Evolutionary conservation across 2,797 vertebrate genomes (phyloP), one percentile per base, ranked within the genome.

Genomic region (Thamnophis elegans): DNA sequence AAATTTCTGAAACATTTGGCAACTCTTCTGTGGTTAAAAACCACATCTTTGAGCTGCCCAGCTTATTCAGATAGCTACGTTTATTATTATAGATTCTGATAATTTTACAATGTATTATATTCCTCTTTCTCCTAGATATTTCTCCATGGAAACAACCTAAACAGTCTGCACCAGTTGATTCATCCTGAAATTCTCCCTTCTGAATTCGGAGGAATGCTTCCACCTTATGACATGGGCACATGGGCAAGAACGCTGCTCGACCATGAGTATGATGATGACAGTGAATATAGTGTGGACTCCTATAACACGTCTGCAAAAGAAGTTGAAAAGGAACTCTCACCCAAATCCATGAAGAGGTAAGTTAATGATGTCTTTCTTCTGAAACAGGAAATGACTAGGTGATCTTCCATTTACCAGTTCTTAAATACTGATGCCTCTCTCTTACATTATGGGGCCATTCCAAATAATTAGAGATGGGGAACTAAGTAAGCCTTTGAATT

Each of bases 81-180:
- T 60, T 58, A 59, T 4, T 53, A 25, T 9, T 4, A 92, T 5
- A 89, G n/a, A 59, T 88, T 93, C n/a, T 0, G 12, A 28, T 73
- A 2, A n/a, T 65, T 10, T 55, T 11, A 26, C 88, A 91, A 85
- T 88, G 1, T 5, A 6, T 94, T 32, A 3, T 0, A 20, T 91
- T 59, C 95, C 25, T 78, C 94, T 95, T 92, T 65, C n/a, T 18
- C 89, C 96, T 82, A 99, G 99, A 99, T 99, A 98, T 99, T 99
- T 97, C 98, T 99, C 97, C 99, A 99, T 87, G 99, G 99, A 11
- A 99, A 99, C 97, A 99, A 99, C 96, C 98, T 99, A 96, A 99
- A 99, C 97, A 99, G 99, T 96, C 98, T 99, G 90, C 99, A 99
- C 96, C 99, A 98, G 96, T 98, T 99, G 88, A 99, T 99, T 96